These are phyloP conservation scores for Lepeophtheirus salmonis DNA, from an alignment of 1,140 invertebrate genomes.

Conservation along the genomic window DNA sequence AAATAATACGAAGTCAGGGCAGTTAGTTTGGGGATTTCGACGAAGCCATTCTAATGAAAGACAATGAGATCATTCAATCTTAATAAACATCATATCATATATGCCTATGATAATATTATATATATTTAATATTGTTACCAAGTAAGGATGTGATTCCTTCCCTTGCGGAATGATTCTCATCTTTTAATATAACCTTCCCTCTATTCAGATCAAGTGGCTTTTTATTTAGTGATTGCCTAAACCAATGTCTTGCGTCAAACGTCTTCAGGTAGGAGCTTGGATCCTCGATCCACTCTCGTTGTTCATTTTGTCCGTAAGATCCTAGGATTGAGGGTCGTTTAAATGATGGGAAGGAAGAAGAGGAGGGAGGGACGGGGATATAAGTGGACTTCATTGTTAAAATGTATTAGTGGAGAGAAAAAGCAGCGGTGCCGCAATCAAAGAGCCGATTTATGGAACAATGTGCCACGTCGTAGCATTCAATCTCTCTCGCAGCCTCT, in stretches of 20 bases:
- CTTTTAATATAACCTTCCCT: background rate
- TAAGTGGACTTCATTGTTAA: too few relatives aligned
- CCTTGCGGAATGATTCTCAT: background rate
- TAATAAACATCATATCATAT: too few relatives aligned
- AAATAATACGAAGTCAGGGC: conserved; percentile 42
- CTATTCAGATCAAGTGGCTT: background rate
- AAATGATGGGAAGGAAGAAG: background rate
- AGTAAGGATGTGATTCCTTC: background rate
- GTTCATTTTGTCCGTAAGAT: background rate
- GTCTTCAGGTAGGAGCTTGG: background rate
- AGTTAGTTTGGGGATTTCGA: background rate
- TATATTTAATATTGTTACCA: too few relatives aligned
- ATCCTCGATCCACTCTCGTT: background rate
- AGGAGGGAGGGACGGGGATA: background rate
- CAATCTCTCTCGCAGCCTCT: too few relatives aligned
- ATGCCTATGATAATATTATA: too few relatives aligned
- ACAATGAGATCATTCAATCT: too few relatives aligned
- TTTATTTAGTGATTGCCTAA: background rate
- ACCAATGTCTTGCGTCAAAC: background rate
- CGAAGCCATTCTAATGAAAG: background rate
- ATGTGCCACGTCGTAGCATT: too few relatives aligned
- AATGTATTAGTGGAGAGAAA: too few relatives aligned
- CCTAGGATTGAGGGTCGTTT: background rate
- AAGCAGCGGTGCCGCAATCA: too few relatives aligned
- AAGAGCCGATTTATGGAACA: too few relatives aligned